Evolutionary conservation across 1,140 invertebrate species (phyloP), one percentile per base, ranked within the genome.

Genomic region (Diorhabda carinulata): DNA sequence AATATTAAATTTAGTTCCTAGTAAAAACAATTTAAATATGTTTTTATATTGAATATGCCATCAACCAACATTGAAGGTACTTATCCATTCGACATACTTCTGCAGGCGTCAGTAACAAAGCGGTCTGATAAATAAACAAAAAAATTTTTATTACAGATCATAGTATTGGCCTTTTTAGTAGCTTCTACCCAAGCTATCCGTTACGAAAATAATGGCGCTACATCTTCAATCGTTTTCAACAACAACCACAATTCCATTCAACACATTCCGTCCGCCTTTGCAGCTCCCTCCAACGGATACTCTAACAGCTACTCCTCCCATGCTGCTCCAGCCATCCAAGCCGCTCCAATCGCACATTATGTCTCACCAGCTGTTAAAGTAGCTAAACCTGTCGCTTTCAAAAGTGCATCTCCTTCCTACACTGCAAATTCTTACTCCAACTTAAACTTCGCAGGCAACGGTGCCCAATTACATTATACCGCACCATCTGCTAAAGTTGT

Each of bases 261-360:
- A 41, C 74, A 84, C 65, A 81, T 83, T 61, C 83, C 83, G 69
- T 78, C 83, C 47, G 47, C 47, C 6, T n/a, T 8, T n/a, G 3
- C 47, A 52, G 47, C 47, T 52, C 47, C 47, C n/a, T 52, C 64
- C 52, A 44, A 65, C 44, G 47, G 25, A 25, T 57, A 65, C 45
- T 40, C 64, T 52, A 61, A 62, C 6, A 63, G 69, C 43, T 57
- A 70, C 78, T 59, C 75, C 70, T 47, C 57, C n/a, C 57, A 64
- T 62, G 2, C 67, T 68, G 10, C 68, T 59, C 44, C 72, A 69
- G 45, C 70, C 41, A 6, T 57, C 8, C 56, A 45, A 52, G 41
- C 25, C 64, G 9, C 64, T 61, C 72, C 77, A 45, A 40, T 64
- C 2, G 70, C 44, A n/a, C 62, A 64, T 4, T 70, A 70, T 47